Evolutionary conservation across 2,797 vertebrate species (phyloP).

Genomic region (Sylvilagus floridanus): DNA sequence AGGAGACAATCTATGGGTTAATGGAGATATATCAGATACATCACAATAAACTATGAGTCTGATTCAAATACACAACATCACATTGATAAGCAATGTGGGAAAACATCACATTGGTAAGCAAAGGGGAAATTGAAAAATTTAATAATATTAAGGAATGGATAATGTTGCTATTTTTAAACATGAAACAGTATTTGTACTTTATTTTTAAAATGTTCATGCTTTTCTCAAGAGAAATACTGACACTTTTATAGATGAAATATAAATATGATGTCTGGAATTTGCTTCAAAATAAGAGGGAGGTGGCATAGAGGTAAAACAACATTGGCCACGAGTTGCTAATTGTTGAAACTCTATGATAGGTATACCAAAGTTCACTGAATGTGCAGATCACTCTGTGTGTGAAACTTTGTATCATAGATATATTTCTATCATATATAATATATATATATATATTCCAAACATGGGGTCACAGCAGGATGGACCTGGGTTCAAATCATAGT

Average conservation of each 20-base stretch:
- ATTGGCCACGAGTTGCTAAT: background rate
- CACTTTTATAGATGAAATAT: background rate
- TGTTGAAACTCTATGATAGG: background rate
- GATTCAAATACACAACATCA: background rate
- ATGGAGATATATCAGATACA: background rate
- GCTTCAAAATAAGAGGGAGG: background rate
- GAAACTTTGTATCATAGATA: background rate
- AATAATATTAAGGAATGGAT: background rate
- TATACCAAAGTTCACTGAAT: background rate
- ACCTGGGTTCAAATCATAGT: background rate
- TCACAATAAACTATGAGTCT: background rate
- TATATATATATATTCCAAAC: too few relatives aligned
- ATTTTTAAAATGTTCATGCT: background rate
- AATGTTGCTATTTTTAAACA: background rate
- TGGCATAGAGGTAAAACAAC: background rate
- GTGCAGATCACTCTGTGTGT: too few relatives aligned
- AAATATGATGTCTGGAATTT: background rate
- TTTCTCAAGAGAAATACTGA: slow-evolving; percentile 1
- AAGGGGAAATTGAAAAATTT: background rate
- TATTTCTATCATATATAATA: too few relatives aligned
- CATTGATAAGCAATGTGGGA: background rate
- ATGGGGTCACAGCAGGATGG: background rate
- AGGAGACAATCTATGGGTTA: background rate
- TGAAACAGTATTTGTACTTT: background rate
- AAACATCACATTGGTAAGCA: background rate